phyloP scores from a whole-genome alignment of 2,113 vertebrate genomes.

The Dicerorhinus sumatrensis region DNA sequence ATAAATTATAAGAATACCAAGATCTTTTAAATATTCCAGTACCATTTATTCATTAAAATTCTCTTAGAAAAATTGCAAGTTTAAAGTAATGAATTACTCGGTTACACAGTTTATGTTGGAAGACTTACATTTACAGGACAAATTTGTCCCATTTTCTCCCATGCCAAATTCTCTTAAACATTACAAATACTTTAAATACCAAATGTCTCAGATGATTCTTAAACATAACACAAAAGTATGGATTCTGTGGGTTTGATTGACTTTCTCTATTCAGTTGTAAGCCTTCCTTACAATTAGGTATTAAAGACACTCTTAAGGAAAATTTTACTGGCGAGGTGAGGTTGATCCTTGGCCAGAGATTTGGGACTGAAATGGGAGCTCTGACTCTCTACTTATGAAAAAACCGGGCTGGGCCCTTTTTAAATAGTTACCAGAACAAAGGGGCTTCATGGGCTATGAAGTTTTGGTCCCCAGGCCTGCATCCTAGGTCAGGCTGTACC shows the following conservation, averaged over 20 bases:
- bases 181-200: background rate
- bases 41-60: background rate
- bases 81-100: conserved; percentile 56
- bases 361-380: background rate
- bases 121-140: background rate
- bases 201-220: background rate
- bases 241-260: background rate
- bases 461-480: background rate
- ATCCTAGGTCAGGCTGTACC: background rate
- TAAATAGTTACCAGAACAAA: background rate
- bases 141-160: background rate
- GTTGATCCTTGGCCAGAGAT: background rate
- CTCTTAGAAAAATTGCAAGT: conserved; percentile 26
- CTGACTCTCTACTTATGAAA: background rate
- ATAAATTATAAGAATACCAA: conserved; percentile 41
- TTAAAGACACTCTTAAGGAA: background rate
- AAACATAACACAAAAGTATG: background rate
- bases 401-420: background rate
- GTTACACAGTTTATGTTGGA: background rate
- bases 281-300: background rate
- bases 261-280: background rate
- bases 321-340: background rate
- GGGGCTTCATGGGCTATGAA: background rate
- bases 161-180: conserved; percentile 7
- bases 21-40: background rate